Evolutionary conservation across 2,888 invertebrate genomes (phyloP).

Genomic region (Poecilus cupreus): DNA sequence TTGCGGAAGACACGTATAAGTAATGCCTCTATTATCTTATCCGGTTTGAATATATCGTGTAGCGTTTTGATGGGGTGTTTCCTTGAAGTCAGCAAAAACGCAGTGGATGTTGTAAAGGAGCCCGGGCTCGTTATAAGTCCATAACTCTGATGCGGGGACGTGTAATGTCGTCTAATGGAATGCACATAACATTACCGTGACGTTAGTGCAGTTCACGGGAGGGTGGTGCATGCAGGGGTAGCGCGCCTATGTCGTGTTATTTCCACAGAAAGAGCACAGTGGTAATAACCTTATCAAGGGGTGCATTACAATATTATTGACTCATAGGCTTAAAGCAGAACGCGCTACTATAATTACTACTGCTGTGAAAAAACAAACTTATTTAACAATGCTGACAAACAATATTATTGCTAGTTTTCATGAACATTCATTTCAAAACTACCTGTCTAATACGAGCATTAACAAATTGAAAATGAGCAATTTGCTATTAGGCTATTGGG

Average conservation of each 20-base stretch:
- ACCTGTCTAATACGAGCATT: too few relatives aligned
- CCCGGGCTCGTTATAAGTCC: conserved; percentile 29
- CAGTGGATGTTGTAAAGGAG: background rate
- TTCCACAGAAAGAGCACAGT: conserved; percentile 46
- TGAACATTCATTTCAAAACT: too few relatives aligned
- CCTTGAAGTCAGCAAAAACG: conserved; percentile 19
- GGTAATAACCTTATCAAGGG: conserved; percentile 54
- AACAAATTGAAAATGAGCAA: too few relatives aligned
- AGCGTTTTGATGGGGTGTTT: background rate
- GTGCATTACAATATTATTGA: conserved; percentile 41
- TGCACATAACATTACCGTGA: conserved; percentile 54
- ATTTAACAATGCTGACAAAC: too few relatives aligned
- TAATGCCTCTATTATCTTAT: background rate
- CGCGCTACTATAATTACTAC: too few relatives aligned
- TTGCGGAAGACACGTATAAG: background rate
- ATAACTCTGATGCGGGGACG: conserved; percentile 10
- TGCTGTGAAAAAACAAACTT: too few relatives aligned
- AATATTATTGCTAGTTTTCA: too few relatives aligned
- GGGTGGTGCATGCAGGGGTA: background rate
- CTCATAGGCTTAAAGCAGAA: background rate
- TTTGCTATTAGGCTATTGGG: too few relatives aligned
- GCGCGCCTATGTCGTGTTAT: conserved; percentile 27
- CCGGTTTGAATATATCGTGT: background rate
- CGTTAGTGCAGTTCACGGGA: conserved; percentile 11
- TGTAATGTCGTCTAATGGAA: conserved; percentile 56